These are phyloP conservation scores for Platyscapa corneri DNA, from an alignment of 1,140 invertebrate genomes.

Conservation along the genomic window DNA sequence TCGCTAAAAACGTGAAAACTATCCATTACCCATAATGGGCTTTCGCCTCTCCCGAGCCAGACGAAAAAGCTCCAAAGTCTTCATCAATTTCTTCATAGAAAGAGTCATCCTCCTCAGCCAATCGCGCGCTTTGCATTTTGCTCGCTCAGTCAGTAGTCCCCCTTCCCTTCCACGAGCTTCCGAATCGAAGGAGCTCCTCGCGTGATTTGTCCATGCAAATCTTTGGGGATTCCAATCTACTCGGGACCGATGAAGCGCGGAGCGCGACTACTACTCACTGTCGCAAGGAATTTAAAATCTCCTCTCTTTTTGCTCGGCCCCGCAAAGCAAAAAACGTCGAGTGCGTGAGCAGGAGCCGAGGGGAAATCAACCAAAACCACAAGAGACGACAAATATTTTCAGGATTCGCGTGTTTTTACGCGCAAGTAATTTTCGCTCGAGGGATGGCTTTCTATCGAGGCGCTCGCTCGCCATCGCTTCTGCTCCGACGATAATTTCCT, in stretches of 20 bases:
- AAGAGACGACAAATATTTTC: slow-evolving; percentile 17
- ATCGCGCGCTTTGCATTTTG: neutral
- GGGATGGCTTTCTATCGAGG: neutral
- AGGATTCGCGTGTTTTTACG: slow-evolving; percentile 21
- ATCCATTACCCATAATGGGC: neutral
- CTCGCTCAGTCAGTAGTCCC: too few relatives aligned
- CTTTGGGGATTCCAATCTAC: slow-evolving; percentile 2
- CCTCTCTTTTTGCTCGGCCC: neutral
- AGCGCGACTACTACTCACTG: slow-evolving; percentile 11
- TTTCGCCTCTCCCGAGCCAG: neutral
- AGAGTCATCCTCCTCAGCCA: neutral
- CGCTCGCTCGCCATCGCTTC: neutral
- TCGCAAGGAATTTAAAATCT: slow-evolving; percentile 40
- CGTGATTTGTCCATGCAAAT: slow-evolving; percentile 44
- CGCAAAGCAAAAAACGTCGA: neutral
- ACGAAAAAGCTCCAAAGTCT: neutral
- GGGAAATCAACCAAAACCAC: slow-evolving; percentile 19
- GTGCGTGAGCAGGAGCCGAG: neutral
- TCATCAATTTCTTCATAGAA: neutral
- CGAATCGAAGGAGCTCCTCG: slow-evolving; percentile 12
- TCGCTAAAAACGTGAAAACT: too few relatives aligned
- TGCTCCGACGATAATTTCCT: slow-evolving; percentile 17
- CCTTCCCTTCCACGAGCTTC: neutral
- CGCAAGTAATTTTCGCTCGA: slow-evolving; percentile 23
- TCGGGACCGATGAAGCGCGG: slow-evolving; percentile 23